Percentiles rank a stretch among this genome's conserved stretches.
Evolutionary conservation across 2,797 vertebrate species (phyloP).

Genomic region (Aselliscus stoliczkanus): DNA sequence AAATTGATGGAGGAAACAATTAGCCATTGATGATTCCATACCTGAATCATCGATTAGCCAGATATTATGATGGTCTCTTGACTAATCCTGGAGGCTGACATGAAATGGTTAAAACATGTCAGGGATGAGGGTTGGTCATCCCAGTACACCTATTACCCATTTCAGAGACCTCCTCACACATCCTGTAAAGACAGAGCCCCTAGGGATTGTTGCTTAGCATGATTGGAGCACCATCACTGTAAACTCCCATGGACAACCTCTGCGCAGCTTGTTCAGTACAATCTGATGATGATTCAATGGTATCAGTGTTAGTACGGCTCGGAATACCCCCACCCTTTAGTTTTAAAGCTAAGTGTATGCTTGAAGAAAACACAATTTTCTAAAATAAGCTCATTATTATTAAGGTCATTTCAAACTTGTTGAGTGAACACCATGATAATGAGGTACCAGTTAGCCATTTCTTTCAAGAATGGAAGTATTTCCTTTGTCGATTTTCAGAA

Average conservation of each 20-base stretch:
- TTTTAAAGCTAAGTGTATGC: neutral
- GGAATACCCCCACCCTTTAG: neutral
- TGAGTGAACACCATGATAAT: neutral
- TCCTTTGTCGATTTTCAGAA: neutral
- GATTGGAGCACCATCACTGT: neutral
- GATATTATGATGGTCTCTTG: neutral
- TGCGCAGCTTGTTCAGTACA: neutral
- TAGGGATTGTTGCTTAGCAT: neutral
- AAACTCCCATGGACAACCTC: neutral
- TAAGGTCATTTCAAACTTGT: neutral
- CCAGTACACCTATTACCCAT: neutral
- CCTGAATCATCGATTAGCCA: neutral
- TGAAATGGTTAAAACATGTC: neutral
- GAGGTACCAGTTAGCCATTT: neutral
- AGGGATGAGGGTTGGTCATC: no score
- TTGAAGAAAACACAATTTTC: neutral
- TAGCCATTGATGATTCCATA: neutral
- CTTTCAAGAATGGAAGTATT: neutral
- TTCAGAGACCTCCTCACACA: neutral
- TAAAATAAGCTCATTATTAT: neutral
- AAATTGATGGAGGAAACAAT: neutral
- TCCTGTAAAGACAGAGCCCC: rapidly evolving
- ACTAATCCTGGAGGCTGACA: neutral
- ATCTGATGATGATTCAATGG: neutral
- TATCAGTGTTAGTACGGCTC: neutral